phyloP scores from a whole-genome alignment of 2,797 vertebrate genomes.

The Smutsia temminckii region DNA sequence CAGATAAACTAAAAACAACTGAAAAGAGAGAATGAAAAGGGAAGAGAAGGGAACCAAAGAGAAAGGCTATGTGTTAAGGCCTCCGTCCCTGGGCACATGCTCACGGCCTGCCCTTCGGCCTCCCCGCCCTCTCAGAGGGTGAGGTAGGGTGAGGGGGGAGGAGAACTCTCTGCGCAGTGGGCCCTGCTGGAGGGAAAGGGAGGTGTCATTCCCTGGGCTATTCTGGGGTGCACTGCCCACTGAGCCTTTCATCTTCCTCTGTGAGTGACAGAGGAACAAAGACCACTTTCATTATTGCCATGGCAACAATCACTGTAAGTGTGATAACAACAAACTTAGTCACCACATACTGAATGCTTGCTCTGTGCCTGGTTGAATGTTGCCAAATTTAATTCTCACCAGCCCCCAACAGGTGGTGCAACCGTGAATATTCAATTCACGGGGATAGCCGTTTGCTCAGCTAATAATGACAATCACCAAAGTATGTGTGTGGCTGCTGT shows the following conservation, averaged over 20 bases:
- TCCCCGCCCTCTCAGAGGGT: neutral
- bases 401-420: neutral
- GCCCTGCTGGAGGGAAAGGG: neutral
- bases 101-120: neutral
- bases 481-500: fast-evolving
- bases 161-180: fast-evolving
- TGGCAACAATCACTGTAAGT: too few relatives aligned
- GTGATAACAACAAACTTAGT: fast-evolving
- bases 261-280: neutral
- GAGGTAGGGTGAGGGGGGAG: fast-evolving
- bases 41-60: neutral
- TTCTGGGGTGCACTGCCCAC: neutral
- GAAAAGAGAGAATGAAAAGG: neutral
- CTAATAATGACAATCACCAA: neutral
- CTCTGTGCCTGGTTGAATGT: neutral
- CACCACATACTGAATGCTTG: fast-evolving
- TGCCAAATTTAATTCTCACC: neutral
- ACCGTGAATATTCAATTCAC: fast-evolving
- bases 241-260: neutral
- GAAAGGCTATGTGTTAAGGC: fast-evolving
- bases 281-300: neutral
- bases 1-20: neutral
- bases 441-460: fast-evolving
- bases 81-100: too few relatives aligned
- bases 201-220: fast-evolving